Conservation (phyloP, 1,140 invertebrate species). For the Drosophila tropicalis region DNA sequence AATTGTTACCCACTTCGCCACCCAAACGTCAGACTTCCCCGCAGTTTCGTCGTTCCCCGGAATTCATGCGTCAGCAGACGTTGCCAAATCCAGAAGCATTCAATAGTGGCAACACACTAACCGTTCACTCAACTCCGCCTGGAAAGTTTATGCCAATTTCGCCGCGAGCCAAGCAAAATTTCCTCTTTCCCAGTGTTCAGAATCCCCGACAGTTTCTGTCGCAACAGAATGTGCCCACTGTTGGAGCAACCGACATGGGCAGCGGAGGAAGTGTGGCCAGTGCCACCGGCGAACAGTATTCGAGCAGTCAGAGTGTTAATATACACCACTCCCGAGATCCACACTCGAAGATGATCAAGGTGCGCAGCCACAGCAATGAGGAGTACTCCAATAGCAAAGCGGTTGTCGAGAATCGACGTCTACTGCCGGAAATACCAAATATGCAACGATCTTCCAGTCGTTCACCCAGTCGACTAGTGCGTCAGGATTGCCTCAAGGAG, state of each 20-base stretch:
- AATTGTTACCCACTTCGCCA: slow-evolving; percentile 80
- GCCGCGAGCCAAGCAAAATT: slow-evolving; percentile 80
- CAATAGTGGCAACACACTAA: slow-evolving; percentile 71
- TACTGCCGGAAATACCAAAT: slow-evolving; percentile 79
- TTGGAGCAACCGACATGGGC: slow-evolving; percentile 60
- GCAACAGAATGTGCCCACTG: slow-evolving; percentile 78
- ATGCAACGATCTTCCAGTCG: slow-evolving; percentile 57
- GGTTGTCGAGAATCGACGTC: slow-evolving; percentile 65
- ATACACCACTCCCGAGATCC: slow-evolving; percentile 75
- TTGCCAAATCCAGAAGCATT: slow-evolving; percentile 81
- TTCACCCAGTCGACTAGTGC: slow-evolving; percentile 75
- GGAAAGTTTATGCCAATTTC: slow-evolving; percentile 82
- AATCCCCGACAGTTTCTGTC: slow-evolving; percentile 80
- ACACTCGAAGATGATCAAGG: slow-evolving; percentile 83
- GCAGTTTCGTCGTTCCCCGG: slow-evolving; percentile 79
- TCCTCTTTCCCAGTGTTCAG: slow-evolving; percentile 79
- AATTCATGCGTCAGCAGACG: slow-evolving; percentile 82
- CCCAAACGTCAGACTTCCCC: slow-evolving; percentile 82
- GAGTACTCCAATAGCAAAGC: slow-evolving; percentile 77
- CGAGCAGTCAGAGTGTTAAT: slow-evolving; percentile 82
- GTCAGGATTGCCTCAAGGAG: slow-evolving; percentile 81
- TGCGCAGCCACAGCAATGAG: slow-evolving; percentile 83
- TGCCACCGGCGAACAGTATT: slow-evolving; percentile 73
- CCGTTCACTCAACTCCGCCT: slow-evolving; percentile 67
- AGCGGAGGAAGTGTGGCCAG: slow-evolving; percentile 62